Evolutionary conservation across 2,797 vertebrate genomes (phyloP).

Genomic region (Hypotaenidia okinawae): DNA sequence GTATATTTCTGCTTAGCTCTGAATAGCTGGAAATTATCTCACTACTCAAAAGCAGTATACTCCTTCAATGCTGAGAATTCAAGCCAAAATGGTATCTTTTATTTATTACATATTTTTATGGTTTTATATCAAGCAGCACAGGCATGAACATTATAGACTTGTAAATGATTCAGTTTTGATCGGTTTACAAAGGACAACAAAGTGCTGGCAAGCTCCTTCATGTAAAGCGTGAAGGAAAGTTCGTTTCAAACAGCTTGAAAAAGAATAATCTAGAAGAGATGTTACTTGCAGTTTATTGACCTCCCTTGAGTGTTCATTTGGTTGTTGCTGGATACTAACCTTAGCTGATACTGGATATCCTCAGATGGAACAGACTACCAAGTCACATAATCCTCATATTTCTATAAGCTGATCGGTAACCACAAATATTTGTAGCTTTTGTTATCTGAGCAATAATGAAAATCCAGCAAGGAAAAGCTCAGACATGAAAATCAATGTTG

Average conservation of each 20-base stretch:
- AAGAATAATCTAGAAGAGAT: background rate
- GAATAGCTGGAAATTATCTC: constrained; percentile 54
- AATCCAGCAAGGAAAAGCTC: constrained; percentile 75
- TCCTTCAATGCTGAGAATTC: background rate
- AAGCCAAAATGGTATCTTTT: background rate
- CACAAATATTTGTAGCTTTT: constrained; percentile 75
- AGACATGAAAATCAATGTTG: constrained; percentile 76
- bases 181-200: background rate
- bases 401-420: constrained; percentile 69
- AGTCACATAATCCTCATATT: constrained; percentile 66
- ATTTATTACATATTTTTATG: background rate
- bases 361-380: constrained; percentile 31
- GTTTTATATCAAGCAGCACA: background rate
- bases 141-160: background rate
- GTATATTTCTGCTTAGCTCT: constrained; percentile 60
- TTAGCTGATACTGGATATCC: constrained; percentile 49
- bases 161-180: background rate
- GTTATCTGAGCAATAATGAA: constrained; percentile 72
- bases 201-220: background rate
- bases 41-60: background rate
- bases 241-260: background rate
- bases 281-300: constrained; percentile 45
- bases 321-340: constrained; percentile 39
- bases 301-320: constrained; percentile 9
- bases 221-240: background rate